Evolutionary conservation across 2,797 vertebrate species (phyloP).

Genomic region (Babyrousa celebensis): DNA sequence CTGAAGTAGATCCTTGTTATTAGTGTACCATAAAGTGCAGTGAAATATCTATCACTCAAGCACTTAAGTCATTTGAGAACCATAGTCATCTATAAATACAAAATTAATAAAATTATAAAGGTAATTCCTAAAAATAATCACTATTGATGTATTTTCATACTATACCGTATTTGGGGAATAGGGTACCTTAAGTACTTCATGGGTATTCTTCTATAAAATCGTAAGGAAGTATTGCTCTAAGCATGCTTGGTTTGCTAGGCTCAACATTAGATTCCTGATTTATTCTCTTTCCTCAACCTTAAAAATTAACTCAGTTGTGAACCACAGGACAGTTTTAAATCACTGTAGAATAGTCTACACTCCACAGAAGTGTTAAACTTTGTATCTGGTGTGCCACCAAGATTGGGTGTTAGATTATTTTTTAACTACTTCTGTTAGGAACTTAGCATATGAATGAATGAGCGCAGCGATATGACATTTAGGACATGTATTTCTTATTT

Average conservation of each 20-base stretch:
- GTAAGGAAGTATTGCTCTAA: neutral
- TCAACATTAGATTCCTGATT: neutral
- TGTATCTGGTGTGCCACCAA: neutral
- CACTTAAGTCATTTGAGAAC: neutral
- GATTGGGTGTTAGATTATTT: conserved; percentile 10
- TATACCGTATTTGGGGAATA: neutral
- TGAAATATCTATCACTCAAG: neutral
- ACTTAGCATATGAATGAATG: conserved; percentile 13
- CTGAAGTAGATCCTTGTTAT: neutral
- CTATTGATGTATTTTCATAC: conserved; percentile 19
- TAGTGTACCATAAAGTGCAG: conserved; percentile 1
- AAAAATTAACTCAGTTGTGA: conserved; percentile 42
- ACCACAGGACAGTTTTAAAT: neutral
- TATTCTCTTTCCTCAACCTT: neutral
- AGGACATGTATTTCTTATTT: conserved; percentile 51
- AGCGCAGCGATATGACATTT: conserved; percentile 44
- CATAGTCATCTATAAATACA: neutral
- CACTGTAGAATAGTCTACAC: neutral
- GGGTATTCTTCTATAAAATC: neutral
- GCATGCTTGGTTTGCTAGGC: neutral
- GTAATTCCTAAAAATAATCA: neutral
- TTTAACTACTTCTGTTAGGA: conserved; percentile 34
- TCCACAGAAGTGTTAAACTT: conserved; percentile 28
- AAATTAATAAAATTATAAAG: neutral
- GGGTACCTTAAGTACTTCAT: neutral